Evolutionary conservation across 2,797 vertebrate species (phyloP).

Genomic region (Propithecus deckenii): DNA sequence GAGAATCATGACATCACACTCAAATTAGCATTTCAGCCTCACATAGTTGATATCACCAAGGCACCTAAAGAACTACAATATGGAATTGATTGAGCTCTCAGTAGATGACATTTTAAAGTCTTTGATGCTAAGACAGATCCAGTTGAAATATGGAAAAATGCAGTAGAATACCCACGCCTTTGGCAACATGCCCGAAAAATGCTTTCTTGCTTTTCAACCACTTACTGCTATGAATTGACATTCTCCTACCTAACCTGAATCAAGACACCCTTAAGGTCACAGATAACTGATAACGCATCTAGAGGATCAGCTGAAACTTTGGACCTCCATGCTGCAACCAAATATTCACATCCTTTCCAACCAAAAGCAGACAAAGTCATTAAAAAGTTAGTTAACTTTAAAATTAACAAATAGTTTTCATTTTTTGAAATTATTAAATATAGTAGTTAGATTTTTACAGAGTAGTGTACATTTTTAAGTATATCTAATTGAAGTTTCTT

Average conservation of each 20-base stretch:
- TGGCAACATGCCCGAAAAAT: background rate
- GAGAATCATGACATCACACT: background rate
- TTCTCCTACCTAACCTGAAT: background rate
- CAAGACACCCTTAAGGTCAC: background rate
- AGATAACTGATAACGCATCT: background rate
- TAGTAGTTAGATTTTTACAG: background rate
- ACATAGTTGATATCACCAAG: background rate
- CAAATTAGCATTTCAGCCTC: background rate
- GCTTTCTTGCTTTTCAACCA: background rate
- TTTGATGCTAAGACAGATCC: background rate
- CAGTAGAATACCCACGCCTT: background rate
- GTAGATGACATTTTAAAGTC: background rate
- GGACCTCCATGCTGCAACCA: background rate
- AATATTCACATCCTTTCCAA: background rate
- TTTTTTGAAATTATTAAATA: background rate
- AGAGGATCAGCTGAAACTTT: background rate
- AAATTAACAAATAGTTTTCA: background rate
- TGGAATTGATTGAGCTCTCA: background rate
- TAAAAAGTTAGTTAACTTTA: background rate
- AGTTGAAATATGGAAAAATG: background rate
- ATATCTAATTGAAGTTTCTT: background rate
- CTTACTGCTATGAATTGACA: background rate
- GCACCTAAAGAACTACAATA: background rate
- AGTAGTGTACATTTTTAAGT: background rate
- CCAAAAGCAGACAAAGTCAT: background rate